These are phyloP conservation scores for Heteromyza rotundicornis DNA, from an alignment of 2,888 invertebrate species.

Conservation along the genomic window DNA sequence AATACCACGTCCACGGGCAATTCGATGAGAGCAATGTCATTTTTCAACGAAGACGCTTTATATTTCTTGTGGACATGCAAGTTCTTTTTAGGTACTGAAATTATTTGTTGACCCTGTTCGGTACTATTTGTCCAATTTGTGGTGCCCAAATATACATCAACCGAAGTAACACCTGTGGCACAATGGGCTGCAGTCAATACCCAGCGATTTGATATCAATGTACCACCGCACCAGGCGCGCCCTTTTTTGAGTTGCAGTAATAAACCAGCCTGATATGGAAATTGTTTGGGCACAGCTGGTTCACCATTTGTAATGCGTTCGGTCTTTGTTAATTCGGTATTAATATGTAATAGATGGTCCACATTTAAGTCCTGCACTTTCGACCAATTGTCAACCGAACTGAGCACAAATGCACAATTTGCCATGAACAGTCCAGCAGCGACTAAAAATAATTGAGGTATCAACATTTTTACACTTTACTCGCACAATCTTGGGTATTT, in stretches of 20 bases:
- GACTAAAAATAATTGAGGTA: too few relatives aligned
- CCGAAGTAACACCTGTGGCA: conserved; percentile 32
- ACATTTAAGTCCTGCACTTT: too few relatives aligned
- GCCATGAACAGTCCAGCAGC: too few relatives aligned
- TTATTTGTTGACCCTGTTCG: conserved; percentile 36
- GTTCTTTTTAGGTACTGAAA: conserved; percentile 28
- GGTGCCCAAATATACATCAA: too few relatives aligned
- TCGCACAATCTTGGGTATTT: too few relatives aligned
- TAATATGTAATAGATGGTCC: too few relatives aligned
- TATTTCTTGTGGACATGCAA: conserved; percentile 37
- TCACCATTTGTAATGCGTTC: conserved; percentile 39
- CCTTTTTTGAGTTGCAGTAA: too few relatives aligned
- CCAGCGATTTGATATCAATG: conserved; percentile 39
- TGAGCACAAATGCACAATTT: too few relatives aligned
- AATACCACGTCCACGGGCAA: conserved; percentile 34
- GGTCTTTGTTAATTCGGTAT: too few relatives aligned
- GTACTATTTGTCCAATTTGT: too few relatives aligned
- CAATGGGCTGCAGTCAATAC: conserved; percentile 47
- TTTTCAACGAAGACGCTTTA: conserved; percentile 27
- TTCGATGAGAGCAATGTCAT: conserved; percentile 50
- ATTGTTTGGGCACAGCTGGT: conserved; percentile 32
- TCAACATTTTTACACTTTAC: too few relatives aligned
- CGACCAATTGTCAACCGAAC: too few relatives aligned
- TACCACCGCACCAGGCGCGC: conserved; percentile 46
- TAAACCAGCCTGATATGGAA: conserved; percentile 41